Evolutionary conservation across 1,140 invertebrate species (phyloP), one percentile per base, ranked within the genome.

Genomic region (Rhyacophila brunnea): DNA sequence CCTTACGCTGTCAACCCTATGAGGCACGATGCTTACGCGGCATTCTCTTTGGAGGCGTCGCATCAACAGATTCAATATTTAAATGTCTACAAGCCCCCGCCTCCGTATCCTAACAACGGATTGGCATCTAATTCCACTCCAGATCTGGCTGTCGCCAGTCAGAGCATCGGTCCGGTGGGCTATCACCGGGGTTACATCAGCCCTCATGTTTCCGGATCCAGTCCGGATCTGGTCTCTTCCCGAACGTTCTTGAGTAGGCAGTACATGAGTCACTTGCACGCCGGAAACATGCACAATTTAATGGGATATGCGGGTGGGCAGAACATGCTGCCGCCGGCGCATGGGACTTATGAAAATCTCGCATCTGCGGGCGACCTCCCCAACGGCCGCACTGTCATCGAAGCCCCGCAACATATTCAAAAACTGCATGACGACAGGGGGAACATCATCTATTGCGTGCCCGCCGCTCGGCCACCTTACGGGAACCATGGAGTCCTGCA

Each of bases 111-210:
- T 0, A 84, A 85, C 0, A 83, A 81, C 66, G 78, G 87, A 2
- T 77, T 87, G 15, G 88, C 86, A 58, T 90, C 86, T 38, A 87
- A 86, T 62, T 91, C 89, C 6, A 92, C 89, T 0, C 91, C 91
- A 1, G 90, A 93, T 74, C 72, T 93, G 48, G 90, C 90, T 0
- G 81, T 84, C 10, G 84, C 84, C 2, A 83, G 83, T 20, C 80
- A 81, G 68, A 75, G 73, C 0, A 61, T 77, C 0, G 58, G 50
- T 44, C 35, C 56, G 6, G 43, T 44, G 1, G 75, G 75, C 46
- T 77, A 76, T 55, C 81, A 81, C 44, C 69, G 80, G 19, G 79
- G 80, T 0, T 83, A 80, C 59, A 80, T 81, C 18, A 75, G 73
- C 54, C 74, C 80, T 13, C 80, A 87, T 64, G 86, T 88, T 1